Percentiles rank a stretch among this genome's conserved stretches.
These are phyloP conservation scores for Gopherus flavomarginatus DNA, from an alignment of 2,113 vertebrate genomes.

Conservation along the genomic window DNA sequence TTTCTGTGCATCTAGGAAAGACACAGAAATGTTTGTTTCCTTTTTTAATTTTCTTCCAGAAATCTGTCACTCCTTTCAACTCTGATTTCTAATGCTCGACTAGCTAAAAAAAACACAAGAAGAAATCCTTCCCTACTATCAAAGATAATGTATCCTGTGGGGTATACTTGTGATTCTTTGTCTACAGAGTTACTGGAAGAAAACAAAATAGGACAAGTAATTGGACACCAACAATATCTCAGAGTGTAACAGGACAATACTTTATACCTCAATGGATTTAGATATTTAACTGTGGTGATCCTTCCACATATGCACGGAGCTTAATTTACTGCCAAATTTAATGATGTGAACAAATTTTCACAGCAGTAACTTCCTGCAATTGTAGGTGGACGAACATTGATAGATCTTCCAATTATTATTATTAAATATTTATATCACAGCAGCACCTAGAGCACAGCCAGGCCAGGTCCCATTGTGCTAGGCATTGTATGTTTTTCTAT, in stretches of 20 bases:
- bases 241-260: background rate
- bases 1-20: background rate
- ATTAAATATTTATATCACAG: background rate
- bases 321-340: background rate
- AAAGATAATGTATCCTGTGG: background rate
- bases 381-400: background rate
- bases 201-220: background rate
- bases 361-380: background rate
- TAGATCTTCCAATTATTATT: background rate
- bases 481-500: background rate
- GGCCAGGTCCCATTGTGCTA: background rate
- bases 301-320: background rate
- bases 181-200: background rate
- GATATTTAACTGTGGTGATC: background rate
- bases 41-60: background rate
- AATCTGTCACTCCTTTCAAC: background rate
- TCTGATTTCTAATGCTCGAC: background rate
- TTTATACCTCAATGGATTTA: background rate
- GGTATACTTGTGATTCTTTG: background rate
- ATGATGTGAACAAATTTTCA: background rate
- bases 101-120: background rate
- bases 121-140: background rate
- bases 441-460: background rate
- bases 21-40: background rate
- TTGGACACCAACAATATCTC: background rate